Base-by-base conservation (phyloP, 2,113 vertebrate genomes). In the Diadophis punctatus region DNA sequence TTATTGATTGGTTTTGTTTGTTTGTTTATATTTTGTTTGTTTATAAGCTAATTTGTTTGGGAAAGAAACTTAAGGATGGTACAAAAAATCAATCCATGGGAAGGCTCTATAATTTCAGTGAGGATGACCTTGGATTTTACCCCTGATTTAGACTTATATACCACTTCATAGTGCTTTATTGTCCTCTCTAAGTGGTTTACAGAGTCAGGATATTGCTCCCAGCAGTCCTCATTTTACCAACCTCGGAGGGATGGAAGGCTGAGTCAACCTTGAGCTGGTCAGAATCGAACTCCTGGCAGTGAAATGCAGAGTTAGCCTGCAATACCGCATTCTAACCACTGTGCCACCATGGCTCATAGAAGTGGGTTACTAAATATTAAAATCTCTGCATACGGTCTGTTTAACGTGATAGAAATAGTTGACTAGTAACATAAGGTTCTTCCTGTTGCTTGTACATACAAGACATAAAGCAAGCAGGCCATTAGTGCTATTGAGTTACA, bases 31-130 rank as follows among this genome's bases (percentile, higher is more conserved):
- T 80, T 80, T 80, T 43, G 8, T 43, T 80, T 22, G 74, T 43
- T 43, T 80, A 4, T 22, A 80, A 55, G 48, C 23, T 90, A 34
- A 39, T 86, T 90, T 10, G 4, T 23, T 12, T 3, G n/a, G 8
- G 80, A 68, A 60, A 93, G 91, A 93, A 91, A 94, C 90, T 93
- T 93, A 93, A 80, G 39, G 56, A 25, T 53, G 25, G 14, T 27
- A 49, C 16, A 20, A 16, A 52, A 63, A 23, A 23, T 22, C 22
- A 22, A n/a, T 87, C 91, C 22, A 93, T 93, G 93, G 90, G 88
- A 93, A 8, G 87, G 3, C 0, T 80, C 30, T 53, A 5, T 52
- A 46, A 48, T 25, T 56, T n/a, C 39, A 92, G 4, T 34, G n/a
- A n/a, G n/a, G n/a, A n/a, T n/a, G n/a, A n/a, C n/a, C n/a, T n/a